A percentile compares a stretch with the other conserved stretches of the same genome.
phyloP scores from a whole-genome alignment of 2,113 vertebrate species.

The Neotoma lepida region DNA sequence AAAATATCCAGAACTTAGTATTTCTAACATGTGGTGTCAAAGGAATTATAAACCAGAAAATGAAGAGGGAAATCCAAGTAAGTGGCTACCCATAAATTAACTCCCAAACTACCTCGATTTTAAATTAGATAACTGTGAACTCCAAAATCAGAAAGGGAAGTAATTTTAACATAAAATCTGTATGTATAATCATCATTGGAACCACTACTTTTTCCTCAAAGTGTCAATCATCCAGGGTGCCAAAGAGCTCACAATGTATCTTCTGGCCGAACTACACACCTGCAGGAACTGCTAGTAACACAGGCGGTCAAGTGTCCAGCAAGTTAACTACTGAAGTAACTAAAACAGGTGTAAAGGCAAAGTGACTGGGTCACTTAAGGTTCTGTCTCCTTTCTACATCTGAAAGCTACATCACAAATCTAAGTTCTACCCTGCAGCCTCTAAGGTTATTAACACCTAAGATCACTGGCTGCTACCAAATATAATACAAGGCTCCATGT shows the following conservation, averaged over 20 bases:
- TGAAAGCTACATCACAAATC: conserved; percentile 37
- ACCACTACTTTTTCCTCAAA: conserved; percentile 43
- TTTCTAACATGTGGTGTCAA: background rate
- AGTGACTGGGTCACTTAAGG: conserved; percentile 50
- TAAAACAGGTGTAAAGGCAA: conserved; percentile 54
- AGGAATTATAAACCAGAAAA: conserved; percentile 46
- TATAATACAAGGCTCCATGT: background rate
- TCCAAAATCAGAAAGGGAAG: conserved; percentile 50
- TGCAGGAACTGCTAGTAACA: conserved; percentile 47
- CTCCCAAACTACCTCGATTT: background rate
- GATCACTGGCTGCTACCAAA: conserved; percentile 36
- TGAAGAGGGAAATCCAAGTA: background rate
- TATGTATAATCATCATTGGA: background rate
- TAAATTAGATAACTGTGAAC: background rate
- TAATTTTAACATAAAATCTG: background rate
- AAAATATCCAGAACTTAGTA: conserved; percentile 54
- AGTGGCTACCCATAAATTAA: background rate
- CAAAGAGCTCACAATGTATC: conserved; percentile 14
- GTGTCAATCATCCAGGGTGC: background rate
- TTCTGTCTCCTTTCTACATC: conserved; percentile 62
- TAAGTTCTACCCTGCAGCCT: background rate
- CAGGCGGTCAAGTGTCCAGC: conserved; percentile 59
- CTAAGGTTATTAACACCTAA: conserved; percentile 26
- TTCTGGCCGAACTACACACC: conserved; percentile 58
- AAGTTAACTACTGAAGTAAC: conserved; percentile 35